phyloP scores from a whole-genome alignment of 1,140 invertebrate species.

The Limonius californicus region DNA sequence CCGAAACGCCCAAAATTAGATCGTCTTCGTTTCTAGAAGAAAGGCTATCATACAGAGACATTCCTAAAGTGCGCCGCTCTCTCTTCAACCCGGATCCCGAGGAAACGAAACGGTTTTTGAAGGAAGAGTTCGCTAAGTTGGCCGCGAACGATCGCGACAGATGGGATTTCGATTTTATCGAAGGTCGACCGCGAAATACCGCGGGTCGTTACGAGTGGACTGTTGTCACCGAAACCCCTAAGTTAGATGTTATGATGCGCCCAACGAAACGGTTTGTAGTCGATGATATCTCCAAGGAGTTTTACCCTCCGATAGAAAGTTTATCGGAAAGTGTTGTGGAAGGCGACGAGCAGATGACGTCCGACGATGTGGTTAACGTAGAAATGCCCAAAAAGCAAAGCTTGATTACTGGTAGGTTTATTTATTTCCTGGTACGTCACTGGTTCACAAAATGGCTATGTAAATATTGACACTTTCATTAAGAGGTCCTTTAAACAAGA shows the following conservation, averaged over 20 bases:
- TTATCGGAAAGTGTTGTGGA: not conserved
- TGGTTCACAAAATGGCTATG: too few species aligned
- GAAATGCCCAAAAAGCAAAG: not conserved
- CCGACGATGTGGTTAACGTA: not conserved
- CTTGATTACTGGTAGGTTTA: not conserved
- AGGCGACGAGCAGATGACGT: not conserved
- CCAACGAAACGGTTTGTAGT: not conserved
- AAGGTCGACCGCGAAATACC: constrained; percentile 34
- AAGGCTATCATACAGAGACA: not conserved
- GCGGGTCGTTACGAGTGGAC: constrained; percentile 28
- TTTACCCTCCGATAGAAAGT: not conserved
- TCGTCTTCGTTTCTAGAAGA: not conserved
- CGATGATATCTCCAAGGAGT: not conserved
- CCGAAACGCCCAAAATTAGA: not conserved
- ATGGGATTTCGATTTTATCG: constrained; percentile 48
- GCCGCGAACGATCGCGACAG: constrained; percentile 34
- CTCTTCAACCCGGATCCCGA: constrained; percentile 48
- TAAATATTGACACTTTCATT: too few species aligned
- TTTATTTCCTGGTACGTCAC: too few species aligned
- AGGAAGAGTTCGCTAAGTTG: constrained; percentile 42
- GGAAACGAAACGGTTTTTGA: constrained; percentile 44
- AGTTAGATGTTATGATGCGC: not conserved
- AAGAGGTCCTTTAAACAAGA: too few species aligned
- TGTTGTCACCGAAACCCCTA: not conserved
- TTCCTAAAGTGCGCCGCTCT: constrained; percentile 39